These are phyloP conservation scores for Heliconius melpomene DNA, from an alignment of 1,140 invertebrate genomes.

Conservation along the genomic window DNA sequence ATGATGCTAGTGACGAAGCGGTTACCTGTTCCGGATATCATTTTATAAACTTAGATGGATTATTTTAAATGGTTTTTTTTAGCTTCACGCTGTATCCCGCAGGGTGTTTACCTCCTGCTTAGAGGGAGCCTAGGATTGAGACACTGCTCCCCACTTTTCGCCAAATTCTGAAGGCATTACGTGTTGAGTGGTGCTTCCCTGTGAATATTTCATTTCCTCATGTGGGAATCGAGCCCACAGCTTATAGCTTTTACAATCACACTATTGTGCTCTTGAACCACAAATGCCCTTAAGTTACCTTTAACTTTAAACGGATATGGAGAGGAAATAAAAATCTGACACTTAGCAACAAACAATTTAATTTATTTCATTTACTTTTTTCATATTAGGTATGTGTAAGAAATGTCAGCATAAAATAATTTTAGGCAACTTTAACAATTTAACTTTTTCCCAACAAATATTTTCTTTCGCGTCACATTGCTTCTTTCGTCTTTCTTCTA, in stretches of 20 bases:
- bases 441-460: background rate
- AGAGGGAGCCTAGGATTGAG: too few species aligned
- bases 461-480: background rate
- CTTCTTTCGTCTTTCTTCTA: background rate
- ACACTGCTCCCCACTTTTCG: too few species aligned
- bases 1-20: conserved; percentile 44
- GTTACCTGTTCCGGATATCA: conserved; percentile 8
- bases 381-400: background rate
- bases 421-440: background rate
- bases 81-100: too few species aligned
- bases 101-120: too few species aligned
- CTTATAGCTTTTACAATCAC: too few species aligned
- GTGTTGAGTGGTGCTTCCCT: too few species aligned
- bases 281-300: too few species aligned
- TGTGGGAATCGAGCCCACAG: too few species aligned
- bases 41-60: background rate
- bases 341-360: background rate
- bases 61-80: background rate
- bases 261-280: too few species aligned
- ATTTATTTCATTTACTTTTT: background rate
- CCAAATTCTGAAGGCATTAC: too few species aligned
- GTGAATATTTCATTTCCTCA: too few species aligned
- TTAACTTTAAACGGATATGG: background rate
- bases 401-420: background rate
- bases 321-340: background rate